Conservation (phyloP, 1,140 invertebrate species). For the Carcinoscorpius rotundicauda region DNA sequence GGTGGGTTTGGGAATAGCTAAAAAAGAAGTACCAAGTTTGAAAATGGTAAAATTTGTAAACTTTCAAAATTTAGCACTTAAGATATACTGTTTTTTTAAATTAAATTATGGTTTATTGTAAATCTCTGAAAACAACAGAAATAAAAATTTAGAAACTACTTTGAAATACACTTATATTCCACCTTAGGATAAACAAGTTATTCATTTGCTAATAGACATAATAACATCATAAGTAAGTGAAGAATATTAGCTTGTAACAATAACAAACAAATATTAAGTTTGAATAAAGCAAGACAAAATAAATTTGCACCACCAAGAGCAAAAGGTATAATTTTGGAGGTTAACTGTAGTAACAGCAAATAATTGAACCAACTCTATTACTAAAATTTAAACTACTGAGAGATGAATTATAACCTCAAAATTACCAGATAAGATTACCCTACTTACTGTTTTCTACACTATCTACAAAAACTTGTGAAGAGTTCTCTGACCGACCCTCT, state of each 20-base stretch:
- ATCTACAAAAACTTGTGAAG: constrained; percentile 9
- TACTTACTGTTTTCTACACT: constrained; percentile 13
- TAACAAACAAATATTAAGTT: too few relatives aligned
- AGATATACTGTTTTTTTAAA: too few relatives aligned
- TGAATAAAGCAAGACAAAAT: not conserved
- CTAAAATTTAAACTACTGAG: not conserved
- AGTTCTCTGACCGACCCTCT: constrained; percentile 13
- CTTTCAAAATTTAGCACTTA: too few relatives aligned
- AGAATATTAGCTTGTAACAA: too few relatives aligned
- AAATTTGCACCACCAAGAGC: too few relatives aligned
- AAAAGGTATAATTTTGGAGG: too few relatives aligned
- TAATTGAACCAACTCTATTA: not conserved
- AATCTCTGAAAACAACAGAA: too few relatives aligned
- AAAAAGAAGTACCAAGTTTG: not conserved
- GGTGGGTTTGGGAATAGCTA: constrained; percentile 6
- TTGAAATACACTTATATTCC: not conserved
- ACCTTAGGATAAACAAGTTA: not conserved
- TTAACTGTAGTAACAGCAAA: too few relatives aligned
- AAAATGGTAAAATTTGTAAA: too few relatives aligned
- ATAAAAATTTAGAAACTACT: not conserved
- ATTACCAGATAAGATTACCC: not conserved
- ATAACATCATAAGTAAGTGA: too few relatives aligned
- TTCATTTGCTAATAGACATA: too few relatives aligned
- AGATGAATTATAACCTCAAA: not conserved
- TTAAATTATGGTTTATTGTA: too few relatives aligned